Percentiles rank a stretch among this genome's conserved stretches.
These are phyloP conservation scores for Teleiodes luculella DNA, from an alignment of 2,888 invertebrate species.

Conservation along the genomic window DNA sequence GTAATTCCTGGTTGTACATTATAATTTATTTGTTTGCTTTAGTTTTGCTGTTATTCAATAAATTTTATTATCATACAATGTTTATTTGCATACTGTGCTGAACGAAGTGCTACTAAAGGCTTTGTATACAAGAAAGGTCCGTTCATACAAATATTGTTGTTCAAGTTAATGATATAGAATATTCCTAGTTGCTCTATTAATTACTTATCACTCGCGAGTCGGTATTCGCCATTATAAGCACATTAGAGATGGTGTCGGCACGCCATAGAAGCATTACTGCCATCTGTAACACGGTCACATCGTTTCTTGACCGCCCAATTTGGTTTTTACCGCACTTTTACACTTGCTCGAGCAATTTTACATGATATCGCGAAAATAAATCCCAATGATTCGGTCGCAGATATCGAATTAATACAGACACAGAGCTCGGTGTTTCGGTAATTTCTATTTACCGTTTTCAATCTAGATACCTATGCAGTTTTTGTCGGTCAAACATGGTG, in stretches of 20 bases:
- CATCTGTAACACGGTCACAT: constrained; percentile 73
- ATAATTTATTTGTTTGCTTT: too few species aligned
- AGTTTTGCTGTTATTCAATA: too few species aligned
- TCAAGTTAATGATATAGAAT: constrained; percentile 54
- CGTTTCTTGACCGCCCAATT: constrained; percentile 67
- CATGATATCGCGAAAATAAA: constrained; percentile 59
- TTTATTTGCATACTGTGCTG: too few species aligned
- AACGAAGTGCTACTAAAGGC: too few species aligned
- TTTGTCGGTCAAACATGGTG: background rate
- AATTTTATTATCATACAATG: too few species aligned
- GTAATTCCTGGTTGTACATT: too few species aligned
- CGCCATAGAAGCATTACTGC: constrained; percentile 69
- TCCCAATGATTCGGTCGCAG: constrained; percentile 40
- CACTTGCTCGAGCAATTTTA: constrained; percentile 47
- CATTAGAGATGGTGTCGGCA: constrained; percentile 69
- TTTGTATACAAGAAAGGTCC: too few species aligned
- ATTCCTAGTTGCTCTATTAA: constrained; percentile 65
- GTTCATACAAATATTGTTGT: too few species aligned
- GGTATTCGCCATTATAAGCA: constrained; percentile 67
- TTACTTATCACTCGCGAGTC: constrained; percentile 66
- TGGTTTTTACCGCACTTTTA: constrained; percentile 55
- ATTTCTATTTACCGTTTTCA: constrained; percentile 53
- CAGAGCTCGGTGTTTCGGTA: constrained; percentile 39
- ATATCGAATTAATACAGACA: constrained; percentile 42
- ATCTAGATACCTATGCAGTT: constrained; percentile 27